Conservation (phyloP, 2,113 vertebrate genomes). For the Amphiprion ocellaris region DNA sequence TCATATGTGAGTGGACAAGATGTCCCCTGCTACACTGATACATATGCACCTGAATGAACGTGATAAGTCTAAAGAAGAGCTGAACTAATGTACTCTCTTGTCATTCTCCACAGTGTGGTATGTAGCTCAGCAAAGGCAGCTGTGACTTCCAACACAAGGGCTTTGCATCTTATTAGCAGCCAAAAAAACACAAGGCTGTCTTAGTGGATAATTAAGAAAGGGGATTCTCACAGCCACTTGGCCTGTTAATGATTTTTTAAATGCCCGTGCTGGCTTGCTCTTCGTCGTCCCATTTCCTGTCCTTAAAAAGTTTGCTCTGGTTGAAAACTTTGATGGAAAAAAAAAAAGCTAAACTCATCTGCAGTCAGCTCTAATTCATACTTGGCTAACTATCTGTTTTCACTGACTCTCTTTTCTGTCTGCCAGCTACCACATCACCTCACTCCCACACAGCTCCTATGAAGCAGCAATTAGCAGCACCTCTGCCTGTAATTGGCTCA, state of each 20-base stretch:
- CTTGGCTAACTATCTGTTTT: slow-evolving; percentile 31
- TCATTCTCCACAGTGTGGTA: slow-evolving; percentile 1
- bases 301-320: slow-evolving; percentile 37
- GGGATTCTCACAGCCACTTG: slow-evolving; percentile 46
- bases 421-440: slow-evolving; percentile 25
- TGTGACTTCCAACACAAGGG: slow-evolving; percentile 43
- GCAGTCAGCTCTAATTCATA: slow-evolving; percentile 21
- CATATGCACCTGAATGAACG: slow-evolving; percentile 12
- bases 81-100: slow-evolving; percentile 3
- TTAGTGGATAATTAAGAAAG: slow-evolving; percentile 59
- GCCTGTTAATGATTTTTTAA: slow-evolving; percentile 41
- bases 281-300: slow-evolving; percentile 1
- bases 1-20: not conserved
- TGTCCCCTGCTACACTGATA: not conserved
- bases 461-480: slow-evolving; percentile 45
- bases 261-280: slow-evolving; percentile 8
- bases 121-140: slow-evolving; percentile 35
- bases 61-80: not conserved
- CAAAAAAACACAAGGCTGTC: slow-evolving; percentile 42
- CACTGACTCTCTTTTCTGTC: slow-evolving; percentile 1
- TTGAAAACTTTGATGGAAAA: slow-evolving; percentile 14
- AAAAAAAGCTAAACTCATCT: slow-evolving; percentile 26
- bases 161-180: slow-evolving; percentile 65
- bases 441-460: slow-evolving; percentile 19
- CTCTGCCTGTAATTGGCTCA: slow-evolving; percentile 37